phyloP scores from a whole-genome alignment of 2,888 invertebrate genomes.

The Cephus rjabovi region DNA sequence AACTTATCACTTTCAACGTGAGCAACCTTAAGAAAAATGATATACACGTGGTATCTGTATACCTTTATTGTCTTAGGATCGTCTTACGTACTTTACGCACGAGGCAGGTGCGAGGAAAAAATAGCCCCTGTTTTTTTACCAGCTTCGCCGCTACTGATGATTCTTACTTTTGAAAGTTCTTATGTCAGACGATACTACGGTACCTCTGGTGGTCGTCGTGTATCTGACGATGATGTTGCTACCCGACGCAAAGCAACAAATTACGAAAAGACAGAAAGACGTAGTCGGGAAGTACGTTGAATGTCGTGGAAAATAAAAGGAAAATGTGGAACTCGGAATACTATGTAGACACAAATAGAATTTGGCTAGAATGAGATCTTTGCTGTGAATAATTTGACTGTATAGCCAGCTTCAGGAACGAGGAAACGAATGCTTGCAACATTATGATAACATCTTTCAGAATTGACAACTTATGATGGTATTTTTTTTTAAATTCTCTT shows the following conservation, averaged over 20 bases:
- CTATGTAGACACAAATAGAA: background rate
- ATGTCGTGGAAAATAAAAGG: background rate
- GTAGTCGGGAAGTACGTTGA: too few species aligned
- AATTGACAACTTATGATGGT: background rate
- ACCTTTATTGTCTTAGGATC: background rate
- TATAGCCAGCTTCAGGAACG: background rate
- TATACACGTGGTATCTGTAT: background rate
- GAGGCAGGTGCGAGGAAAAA: background rate
- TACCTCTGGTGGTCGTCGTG: background rate
- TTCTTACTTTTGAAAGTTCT: background rate
- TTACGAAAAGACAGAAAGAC: too few species aligned
- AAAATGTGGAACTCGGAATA: background rate
- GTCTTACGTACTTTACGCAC: background rate
- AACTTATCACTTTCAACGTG: background rate
- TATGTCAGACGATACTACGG: background rate
- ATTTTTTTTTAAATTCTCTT: background rate
- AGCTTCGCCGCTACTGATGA: slow-evolving; percentile 5
- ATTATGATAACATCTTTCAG: background rate
- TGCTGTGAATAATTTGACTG: background rate
- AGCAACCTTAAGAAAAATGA: background rate
- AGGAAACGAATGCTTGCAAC: background rate
- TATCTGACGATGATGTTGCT: background rate
- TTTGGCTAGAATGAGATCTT: background rate
- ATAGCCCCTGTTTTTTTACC: background rate
- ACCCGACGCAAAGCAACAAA: background rate